Percentiles rank a stretch among this genome's conserved stretches.
phyloP scores from a whole-genome alignment of 2,888 invertebrate genomes.

The Metalampra italica region DNA sequence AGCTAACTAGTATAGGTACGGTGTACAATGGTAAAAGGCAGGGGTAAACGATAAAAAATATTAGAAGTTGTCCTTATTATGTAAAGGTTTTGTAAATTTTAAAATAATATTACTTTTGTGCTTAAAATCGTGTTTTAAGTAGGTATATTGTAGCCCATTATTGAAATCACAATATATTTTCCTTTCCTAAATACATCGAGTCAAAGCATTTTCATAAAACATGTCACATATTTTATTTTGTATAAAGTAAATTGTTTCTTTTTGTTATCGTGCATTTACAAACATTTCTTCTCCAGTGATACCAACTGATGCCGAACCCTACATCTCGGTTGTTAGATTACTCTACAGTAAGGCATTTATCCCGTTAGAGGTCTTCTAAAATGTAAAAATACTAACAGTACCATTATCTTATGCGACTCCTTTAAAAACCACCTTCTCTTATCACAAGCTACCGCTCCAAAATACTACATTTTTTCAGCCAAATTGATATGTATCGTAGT shows the following conservation, averaged over 20 bases:
- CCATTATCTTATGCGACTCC: conserved; percentile 51
- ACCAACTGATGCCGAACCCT: conserved; percentile 31
- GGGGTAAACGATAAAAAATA: conserved; percentile 71
- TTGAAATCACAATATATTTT: conserved; percentile 31
- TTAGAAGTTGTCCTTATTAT: conserved; percentile 38
- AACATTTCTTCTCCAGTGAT: conserved; percentile 40
- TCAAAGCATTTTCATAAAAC: conserved; percentile 3
- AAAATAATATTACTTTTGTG: conserved; percentile 35
- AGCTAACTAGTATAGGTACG: conserved; percentile 63
- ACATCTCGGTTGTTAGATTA: conserved; percentile 44
- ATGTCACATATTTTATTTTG: too few relatives aligned
- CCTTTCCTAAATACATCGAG: conserved; percentile 17
- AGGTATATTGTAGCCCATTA: conserved; percentile 30
- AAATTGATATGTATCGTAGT: conserved; percentile 77
- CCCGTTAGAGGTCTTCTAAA: conserved; percentile 54
- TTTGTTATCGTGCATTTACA: conserved; percentile 5
- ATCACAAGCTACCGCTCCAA: conserved; percentile 68
- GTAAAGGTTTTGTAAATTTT: conserved; percentile 37
- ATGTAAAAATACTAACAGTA: conserved; percentile 61
- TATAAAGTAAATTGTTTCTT: conserved; percentile 1
- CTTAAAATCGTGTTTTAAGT: conserved; percentile 27
- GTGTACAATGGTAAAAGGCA: conserved; percentile 54
- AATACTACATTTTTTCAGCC: conserved; percentile 60
- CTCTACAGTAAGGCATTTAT: conserved; percentile 65
- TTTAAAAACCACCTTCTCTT: conserved; percentile 45